Percentiles rank a stretch among this genome's conserved stretches.
Evolutionary conservation across 23 tunicate species (phyloP).

Genomic region (Trididemnum miniatum): DNA sequence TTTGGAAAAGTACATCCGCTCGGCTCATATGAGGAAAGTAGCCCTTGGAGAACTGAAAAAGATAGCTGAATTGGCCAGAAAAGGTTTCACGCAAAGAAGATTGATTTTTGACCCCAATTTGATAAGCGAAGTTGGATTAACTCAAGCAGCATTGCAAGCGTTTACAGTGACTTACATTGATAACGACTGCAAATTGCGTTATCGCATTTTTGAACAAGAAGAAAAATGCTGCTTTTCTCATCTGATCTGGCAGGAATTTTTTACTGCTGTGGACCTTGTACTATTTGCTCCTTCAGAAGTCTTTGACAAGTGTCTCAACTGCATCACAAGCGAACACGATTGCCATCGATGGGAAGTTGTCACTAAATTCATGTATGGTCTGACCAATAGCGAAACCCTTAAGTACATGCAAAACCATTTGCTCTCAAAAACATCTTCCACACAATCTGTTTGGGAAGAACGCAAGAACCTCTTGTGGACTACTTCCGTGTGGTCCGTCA

Average conservation of each 20-base stretch:
- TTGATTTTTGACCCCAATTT: conserved; percentile 21
- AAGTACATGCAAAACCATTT: not conserved
- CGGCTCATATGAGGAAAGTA: conserved; percentile 42
- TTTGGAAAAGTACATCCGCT: conserved; percentile 38
- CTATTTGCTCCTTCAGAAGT: conserved; percentile 29
- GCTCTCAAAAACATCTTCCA: not conserved
- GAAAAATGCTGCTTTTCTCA: conserved; percentile 48
- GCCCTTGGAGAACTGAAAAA: conserved; percentile 9
- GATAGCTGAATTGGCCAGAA: conserved; percentile 34
- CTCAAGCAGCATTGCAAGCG: conserved; percentile 33
- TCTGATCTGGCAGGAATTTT: conserved; percentile 54
- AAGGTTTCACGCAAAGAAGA: conserved; percentile 18
- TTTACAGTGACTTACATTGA: conserved; percentile 47
- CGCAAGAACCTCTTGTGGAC: conserved; percentile 19
- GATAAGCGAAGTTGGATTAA: conserved; percentile 22
- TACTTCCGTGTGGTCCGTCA: not conserved
- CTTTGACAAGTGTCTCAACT: conserved; percentile 16
- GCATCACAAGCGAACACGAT: conserved; percentile 16
- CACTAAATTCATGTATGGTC: conserved; percentile 47
- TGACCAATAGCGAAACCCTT: conserved; percentile 34
- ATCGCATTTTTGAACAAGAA: conserved; percentile 43
- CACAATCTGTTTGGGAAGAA: conserved; percentile 3
- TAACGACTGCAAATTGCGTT: conserved; percentile 9
- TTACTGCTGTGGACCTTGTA: conserved; percentile 51
- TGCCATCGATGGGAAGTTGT: conserved; percentile 48